Evolutionary conservation across 2,113 vertebrate species (phyloP).

Genomic region (Orcinus orca): DNA sequence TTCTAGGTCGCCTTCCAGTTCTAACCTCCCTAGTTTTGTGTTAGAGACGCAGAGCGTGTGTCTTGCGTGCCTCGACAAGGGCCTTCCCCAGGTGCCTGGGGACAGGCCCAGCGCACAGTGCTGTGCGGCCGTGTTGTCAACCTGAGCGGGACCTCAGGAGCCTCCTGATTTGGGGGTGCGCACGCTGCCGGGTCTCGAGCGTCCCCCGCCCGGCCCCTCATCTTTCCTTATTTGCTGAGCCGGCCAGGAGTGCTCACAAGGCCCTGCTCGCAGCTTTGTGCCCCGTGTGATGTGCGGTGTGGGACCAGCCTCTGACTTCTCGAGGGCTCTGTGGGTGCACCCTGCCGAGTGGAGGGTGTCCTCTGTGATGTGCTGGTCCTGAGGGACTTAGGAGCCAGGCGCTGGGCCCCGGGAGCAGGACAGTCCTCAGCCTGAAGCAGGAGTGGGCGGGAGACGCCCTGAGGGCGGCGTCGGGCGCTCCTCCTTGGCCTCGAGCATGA

Average conservation of each 20-base stretch:
- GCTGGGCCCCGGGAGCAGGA: neutral
- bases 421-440: neutral
- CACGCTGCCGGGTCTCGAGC: neutral
- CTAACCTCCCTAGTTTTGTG: neutral
- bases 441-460: neutral
- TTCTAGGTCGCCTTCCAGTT: neutral
- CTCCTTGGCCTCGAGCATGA: neutral
- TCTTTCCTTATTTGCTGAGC: neutral
- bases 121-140: neutral
- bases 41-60: neutral
- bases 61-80: neutral
- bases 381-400: neutral
- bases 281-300: neutral
- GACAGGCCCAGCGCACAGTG: rapidly evolving
- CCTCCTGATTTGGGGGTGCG: neutral
- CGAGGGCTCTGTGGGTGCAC: neutral
- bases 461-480: neutral
- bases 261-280: neutral
- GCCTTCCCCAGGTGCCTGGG: neutral
- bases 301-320: neutral
- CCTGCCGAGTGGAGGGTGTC: neutral
- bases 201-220: too few relatives aligned
- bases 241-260: neutral
- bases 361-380: neutral
- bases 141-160: neutral